A percentile compares a stretch with the other conserved stretches of the same genome.
Evolutionary conservation across 1,140 invertebrate genomes (phyloP).

Genomic region (Drosophila auraria): DNA sequence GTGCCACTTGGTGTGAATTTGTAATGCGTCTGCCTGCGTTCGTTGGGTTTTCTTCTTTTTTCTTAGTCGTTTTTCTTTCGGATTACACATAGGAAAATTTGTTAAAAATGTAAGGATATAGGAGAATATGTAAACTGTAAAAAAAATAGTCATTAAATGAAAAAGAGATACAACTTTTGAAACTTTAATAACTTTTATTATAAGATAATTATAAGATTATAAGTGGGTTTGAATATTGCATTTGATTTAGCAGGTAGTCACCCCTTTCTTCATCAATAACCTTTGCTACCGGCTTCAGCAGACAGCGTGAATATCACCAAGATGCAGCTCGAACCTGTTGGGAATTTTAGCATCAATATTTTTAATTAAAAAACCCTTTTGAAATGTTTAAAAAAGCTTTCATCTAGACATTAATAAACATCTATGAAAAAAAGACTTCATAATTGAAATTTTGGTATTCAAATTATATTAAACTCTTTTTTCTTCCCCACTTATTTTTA

Average conservation of each 20-base stretch:
- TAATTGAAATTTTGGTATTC: background rate
- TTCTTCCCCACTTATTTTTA: background rate
- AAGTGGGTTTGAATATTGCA: no score
- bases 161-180: background rate
- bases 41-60: slow-evolving; percentile 43
- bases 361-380: background rate
- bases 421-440: no score
- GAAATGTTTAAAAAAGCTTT: background rate
- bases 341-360: background rate
- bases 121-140: background rate
- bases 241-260: background rate
- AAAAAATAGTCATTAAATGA: no score
- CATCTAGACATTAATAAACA: background rate
- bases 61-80: slow-evolving; percentile 19
- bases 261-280: background rate
- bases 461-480: no score
- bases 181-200: background rate
- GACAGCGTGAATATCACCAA: no score
- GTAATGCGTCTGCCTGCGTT: slow-evolving; percentile 70
- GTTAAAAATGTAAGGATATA: fast-evolving
- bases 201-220: background rate
- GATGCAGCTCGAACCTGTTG: background rate
- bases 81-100: background rate
- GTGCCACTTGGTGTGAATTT: slow-evolving; percentile 83
- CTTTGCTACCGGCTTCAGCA: background rate